A percentile compares a stretch with the other conserved stretches of the same genome.
These are phyloP conservation scores for Rutpela maculata DNA, from an alignment of 2,888 invertebrate species.

Conservation along the genomic window DNA sequence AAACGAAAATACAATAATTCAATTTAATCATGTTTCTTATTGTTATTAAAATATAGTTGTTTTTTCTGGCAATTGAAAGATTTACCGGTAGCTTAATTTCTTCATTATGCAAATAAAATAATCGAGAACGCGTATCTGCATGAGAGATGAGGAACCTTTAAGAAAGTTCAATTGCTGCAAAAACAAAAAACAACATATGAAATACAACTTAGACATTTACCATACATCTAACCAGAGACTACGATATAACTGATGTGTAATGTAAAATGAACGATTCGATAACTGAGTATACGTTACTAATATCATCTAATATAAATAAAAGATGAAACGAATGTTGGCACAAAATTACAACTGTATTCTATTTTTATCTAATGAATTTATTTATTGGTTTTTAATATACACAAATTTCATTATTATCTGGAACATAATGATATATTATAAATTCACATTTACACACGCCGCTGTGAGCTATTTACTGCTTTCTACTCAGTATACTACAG, in stretches of 20 bases:
- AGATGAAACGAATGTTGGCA: constrained; percentile 22
- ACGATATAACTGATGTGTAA: no score
- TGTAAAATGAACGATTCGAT: background rate
- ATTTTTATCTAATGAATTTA: constrained; percentile 28
- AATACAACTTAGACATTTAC: background rate
- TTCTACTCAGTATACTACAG: no score
- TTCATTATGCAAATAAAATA: no score
- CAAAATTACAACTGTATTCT: constrained; percentile 14
- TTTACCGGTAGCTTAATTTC: no score
- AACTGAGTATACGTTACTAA: background rate
- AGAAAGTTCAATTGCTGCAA: background rate
- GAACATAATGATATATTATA: background rate
- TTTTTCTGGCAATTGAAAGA: no score
- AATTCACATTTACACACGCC: background rate
- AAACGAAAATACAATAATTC: no score
- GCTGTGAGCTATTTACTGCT: background rate
- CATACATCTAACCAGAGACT: background rate
- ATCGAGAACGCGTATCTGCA: no score
- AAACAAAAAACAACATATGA: background rate
- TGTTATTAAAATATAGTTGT: no score
- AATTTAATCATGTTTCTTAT: no score
- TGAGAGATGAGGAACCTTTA: background rate
- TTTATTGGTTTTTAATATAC: constrained; percentile 35
- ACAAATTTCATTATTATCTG: constrained; percentile 7
- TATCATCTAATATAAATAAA: background rate